Evolutionary conservation across 1,140 invertebrate species (phyloP).

Genomic region (Tenebrio molitor): DNA sequence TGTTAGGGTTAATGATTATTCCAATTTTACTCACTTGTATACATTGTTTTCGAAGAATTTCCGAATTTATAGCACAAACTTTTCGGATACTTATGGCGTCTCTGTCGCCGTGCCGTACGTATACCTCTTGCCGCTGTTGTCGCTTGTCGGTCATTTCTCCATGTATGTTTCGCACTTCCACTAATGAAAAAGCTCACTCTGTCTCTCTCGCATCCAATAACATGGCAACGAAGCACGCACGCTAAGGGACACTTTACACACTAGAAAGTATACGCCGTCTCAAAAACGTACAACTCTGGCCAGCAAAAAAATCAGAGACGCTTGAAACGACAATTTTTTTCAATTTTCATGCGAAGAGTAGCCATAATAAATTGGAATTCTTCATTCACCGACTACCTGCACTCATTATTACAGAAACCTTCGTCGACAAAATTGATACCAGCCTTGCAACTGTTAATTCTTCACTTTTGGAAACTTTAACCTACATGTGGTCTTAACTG

Average conservation of each 20-base stretch:
- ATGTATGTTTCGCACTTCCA: conserved; percentile 4
- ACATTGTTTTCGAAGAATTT: conserved; percentile 47
- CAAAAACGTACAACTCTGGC: no score
- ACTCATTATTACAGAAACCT: no score
- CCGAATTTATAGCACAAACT: conserved; percentile 46
- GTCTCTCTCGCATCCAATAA: conserved; percentile 1
- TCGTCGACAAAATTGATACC: no score
- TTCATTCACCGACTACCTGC: no score
- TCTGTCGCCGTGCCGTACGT: conserved; percentile 39
- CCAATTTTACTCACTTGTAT: conserved; percentile 46
- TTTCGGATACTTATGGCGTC: conserved; percentile 59
- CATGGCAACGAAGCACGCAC: conserved; percentile 16
- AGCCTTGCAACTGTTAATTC: no score
- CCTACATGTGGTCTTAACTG: no score
- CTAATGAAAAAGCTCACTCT: conserved; percentile 7
- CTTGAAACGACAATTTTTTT: no score
- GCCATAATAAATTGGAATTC: no score
- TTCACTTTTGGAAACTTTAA: no score
- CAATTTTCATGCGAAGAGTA: no score
- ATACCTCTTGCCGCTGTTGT: conserved; percentile 39
- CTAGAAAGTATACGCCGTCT: neutral
- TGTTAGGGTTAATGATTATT: neutral
- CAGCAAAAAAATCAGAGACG: no score
- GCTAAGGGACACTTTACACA: neutral
- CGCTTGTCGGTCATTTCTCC: conserved; percentile 42